Evolutionary conservation across 2,113 vertebrate genomes (phyloP).

Genomic region (Muscicapa adusta): DNA sequence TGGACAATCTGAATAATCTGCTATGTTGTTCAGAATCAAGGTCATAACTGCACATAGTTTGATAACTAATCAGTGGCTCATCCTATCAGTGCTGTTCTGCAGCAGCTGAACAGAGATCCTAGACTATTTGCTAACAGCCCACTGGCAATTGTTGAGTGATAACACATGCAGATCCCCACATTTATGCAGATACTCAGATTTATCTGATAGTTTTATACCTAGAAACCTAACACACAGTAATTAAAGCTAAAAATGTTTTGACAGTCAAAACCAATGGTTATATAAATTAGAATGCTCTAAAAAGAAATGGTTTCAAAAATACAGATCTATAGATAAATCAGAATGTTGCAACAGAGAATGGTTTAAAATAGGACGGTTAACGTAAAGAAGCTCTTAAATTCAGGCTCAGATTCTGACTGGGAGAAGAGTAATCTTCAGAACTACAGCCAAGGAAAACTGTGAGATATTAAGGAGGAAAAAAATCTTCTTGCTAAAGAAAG

Average conservation of each 20-base stretch:
- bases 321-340: conserved; percentile 72
- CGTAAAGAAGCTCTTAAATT: conserved; percentile 43
- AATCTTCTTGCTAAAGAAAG: background rate
- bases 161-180: conserved; percentile 59
- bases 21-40: background rate
- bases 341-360: conserved; percentile 43
- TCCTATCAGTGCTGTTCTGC: background rate
- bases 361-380: conserved; percentile 58
- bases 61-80: background rate
- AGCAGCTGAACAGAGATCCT: background rate
- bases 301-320: conserved; percentile 53
- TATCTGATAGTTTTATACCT: conserved; percentile 74
- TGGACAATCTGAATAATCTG: background rate
- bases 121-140: conserved; percentile 56
- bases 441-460: background rate
- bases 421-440: conserved; percentile 11
- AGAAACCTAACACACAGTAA: conserved; percentile 67
- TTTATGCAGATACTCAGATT: conserved; percentile 71
- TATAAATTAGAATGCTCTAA: conserved; percentile 74
- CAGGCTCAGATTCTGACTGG: conserved; percentile 18
- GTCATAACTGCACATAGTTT: background rate
- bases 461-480: background rate
- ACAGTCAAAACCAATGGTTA: conserved; percentile 69
- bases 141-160: conserved; percentile 54
- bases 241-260: conserved; percentile 78